phyloP scores from a whole-genome alignment of 2,888 invertebrate genomes.

The Drosophila antonietae region DNA sequence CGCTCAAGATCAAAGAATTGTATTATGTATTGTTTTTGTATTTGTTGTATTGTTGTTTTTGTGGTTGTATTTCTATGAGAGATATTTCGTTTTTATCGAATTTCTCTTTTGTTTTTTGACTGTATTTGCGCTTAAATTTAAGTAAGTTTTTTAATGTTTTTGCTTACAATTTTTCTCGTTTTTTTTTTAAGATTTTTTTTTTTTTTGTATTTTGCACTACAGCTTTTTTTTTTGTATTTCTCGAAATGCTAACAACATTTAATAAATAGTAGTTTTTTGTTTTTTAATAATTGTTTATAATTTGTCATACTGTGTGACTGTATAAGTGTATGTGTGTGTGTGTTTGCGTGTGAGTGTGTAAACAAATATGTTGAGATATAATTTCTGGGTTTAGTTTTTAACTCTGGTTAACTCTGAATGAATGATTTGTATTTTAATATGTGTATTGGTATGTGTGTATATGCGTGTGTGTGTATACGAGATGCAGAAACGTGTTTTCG shows the following conservation, averaged over 20 bases:
- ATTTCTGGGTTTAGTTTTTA: conserved; percentile 52
- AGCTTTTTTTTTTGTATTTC: conserved; percentile 55
- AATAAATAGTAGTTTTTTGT: conserved; percentile 76
- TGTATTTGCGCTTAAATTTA: conserved; percentile 73
- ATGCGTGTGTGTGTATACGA: conserved; percentile 56
- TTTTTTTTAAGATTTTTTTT: conserved; percentile 29
- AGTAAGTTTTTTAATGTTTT: conserved; percentile 66
- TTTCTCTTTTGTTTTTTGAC: conserved; percentile 50
- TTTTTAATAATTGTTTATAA: conserved; percentile 68
- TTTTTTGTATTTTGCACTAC: conserved; percentile 66
- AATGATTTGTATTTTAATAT: conserved; percentile 35
- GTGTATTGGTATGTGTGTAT: background rate
- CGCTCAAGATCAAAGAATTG: conserved; percentile 77
- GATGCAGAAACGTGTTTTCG: conserved; percentile 72
- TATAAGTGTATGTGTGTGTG: conserved; percentile 36
- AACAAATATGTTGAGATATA: conserved; percentile 64
- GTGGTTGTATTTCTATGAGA: conserved; percentile 54
- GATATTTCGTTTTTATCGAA: conserved; percentile 56
- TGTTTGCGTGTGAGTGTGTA: conserved; percentile 34
- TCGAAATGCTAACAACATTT: conserved; percentile 81
- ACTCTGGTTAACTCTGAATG: conserved; percentile 50
- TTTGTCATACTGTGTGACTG: conserved; percentile 56
- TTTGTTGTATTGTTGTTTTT: conserved; percentile 54
- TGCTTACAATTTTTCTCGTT: conserved; percentile 66
- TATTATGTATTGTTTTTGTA: conserved; percentile 64